Evolutionary conservation across 2,888 invertebrate genomes (phyloP), one percentile per base, ranked within the genome.

Genomic region (Oconnorella tubifera): DNA sequence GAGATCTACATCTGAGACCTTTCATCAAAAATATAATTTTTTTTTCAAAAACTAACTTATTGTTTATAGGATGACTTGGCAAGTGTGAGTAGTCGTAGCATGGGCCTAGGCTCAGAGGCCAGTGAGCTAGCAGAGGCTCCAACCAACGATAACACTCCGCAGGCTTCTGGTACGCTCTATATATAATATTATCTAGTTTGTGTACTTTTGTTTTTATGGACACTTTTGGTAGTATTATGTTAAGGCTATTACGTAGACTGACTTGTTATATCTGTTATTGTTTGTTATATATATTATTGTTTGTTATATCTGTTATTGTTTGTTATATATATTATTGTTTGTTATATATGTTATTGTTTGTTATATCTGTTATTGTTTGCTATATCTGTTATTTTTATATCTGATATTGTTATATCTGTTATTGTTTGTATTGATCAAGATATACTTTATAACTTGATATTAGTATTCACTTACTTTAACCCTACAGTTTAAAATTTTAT

Each of bases 81-180:
- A 3, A 72, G 72, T 56, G 56, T 72, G 29, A 71, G 72, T 66
- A 71, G 72, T 56, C 57, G 70, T 10, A 68, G 70, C 49, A 68
- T 66, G 19, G 64, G 61, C 14, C 25, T 48, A 10, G 59, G 51
- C 28, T 57, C 59, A 23, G 76, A 76, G 53, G 68, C 70, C 10
- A 67, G 73, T 31, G 73, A 71, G 4, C 68, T 72, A 10, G 29
- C 49, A 19, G 75, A 74, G 48, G 73, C 70, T n/a, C 27, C 53
- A 56, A 56, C 53, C 25, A 72, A 71, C 49, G 74, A 74, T 53
- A 73, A 73, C 53, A 74, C 74, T 4, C 74, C 75, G 1, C 70
- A 73, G 28, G 74, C 75, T 51, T 74, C 73, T 56, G 62, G 62
- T 62, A 56, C 29, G 10, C 19, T 40, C 19, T 40, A 19, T 14